Base-by-base conservation (phyloP, 2,113 vertebrate species). In the Artemisiospiza belli region DNA sequence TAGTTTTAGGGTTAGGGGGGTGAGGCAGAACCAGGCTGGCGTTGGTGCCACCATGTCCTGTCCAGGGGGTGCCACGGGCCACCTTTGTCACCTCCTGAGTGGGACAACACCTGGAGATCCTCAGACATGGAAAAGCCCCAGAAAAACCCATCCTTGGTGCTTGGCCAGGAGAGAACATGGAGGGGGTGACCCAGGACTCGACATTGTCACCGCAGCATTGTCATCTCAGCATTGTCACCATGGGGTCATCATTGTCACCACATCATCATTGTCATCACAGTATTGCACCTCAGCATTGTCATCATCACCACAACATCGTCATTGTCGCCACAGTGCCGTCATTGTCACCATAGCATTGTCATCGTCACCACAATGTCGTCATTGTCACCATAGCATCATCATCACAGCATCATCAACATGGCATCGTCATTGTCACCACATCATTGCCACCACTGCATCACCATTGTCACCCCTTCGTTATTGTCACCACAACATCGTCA, bases 401-500 rank as follows among this genome's bases (percentile, higher is more conserved):
- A 25, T 7, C 52, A n/a, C 17, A 27, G 9, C 52, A 41, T 2
- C 3, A 5, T n/a, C 52, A 41, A 4, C 33, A 54, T 3, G 15
- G 27, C 33, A 37, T 20, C 3, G 8, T n/a, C 30, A 41, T 9
- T 51, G 67, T 30, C 47, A 43, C 16, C 39, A 8, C 6, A 25
- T 19, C 3, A 24, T 3, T 4, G 17, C 15, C 37, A 25, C 7
- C 70, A n/a, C 23, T 15, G 9, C 52, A 55, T 2, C 0, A 8
- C 2, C 30, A n/a, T 3, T 2, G 39, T n/a, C 70, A 33, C 30
- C 23, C 10, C 31, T 2, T 22, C 0, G 0, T 3, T 17, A 49
- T 17, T 9, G 57, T 31, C 68, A 41, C 51, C 5, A 6, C 10
- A 9, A 6, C 2, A 8, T 14, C 0, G 2, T 7, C 49, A 39